Conservation (phyloP, 2,797 vertebrate species). For the Triplophysa bombifrons region DNA sequence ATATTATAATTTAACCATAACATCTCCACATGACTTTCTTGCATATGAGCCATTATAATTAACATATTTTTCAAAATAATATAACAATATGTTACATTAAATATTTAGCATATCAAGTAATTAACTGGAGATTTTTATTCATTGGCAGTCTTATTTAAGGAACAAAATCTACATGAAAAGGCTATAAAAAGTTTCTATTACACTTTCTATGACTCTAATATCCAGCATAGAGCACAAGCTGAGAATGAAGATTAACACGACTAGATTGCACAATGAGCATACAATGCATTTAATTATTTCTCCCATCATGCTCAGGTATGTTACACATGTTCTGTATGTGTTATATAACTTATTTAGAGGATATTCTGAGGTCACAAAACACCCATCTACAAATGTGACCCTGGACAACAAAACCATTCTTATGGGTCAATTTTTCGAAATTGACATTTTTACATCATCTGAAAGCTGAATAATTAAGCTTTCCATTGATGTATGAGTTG, state of each 20-base stretch:
- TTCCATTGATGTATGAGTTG: too few species aligned
- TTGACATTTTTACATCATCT: too few species aligned
- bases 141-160: too few species aligned
- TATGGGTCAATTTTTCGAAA: too few species aligned
- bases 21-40: not conserved
- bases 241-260: conserved; percentile 51
- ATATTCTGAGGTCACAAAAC: not conserved
- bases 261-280: conserved; percentile 43
- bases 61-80: too few species aligned
- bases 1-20: not conserved
- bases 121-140: too few species aligned
- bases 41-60: too few species aligned
- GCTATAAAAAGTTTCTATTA: not conserved
- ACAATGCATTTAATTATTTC: conserved; percentile 46
- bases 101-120: too few species aligned
- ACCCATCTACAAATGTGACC: not conserved
- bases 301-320: conserved; percentile 30
- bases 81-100: too few species aligned
- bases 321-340: not conserved
- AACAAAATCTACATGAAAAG: not conserved
- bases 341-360: not conserved
- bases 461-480: too few species aligned
- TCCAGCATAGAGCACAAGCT: too few species aligned
- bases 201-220: conserved; percentile 11
- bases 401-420: too few species aligned